Percentiles rank a stretch among this genome's conserved stretches.
These are phyloP conservation scores for Allacma fusca DNA, from an alignment of 2,888 invertebrate species.

Conservation along the genomic window DNA sequence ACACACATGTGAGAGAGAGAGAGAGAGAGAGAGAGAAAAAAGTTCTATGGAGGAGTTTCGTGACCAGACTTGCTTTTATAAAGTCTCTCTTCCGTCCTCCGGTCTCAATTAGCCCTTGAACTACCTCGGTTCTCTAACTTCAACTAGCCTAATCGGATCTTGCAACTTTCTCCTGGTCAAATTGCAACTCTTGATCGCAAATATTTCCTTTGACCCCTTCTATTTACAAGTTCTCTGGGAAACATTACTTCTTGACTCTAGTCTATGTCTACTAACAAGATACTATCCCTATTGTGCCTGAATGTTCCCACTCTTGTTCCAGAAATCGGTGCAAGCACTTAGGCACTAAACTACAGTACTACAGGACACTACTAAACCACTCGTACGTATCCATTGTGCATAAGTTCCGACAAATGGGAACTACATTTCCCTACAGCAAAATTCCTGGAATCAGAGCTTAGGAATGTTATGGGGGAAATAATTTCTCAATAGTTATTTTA, in stretches of 20 bases:
- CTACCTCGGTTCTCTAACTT: conserved; percentile 22
- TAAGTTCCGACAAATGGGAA: no score
- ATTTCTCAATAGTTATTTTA: no score
- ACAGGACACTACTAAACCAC: no score
- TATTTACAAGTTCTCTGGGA: background rate
- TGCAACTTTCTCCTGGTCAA: background rate
- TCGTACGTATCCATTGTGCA: no score
- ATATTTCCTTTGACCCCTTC: conserved; percentile 21
- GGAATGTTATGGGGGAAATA: no score
- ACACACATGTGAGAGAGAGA: no score
- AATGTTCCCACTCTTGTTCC: background rate
- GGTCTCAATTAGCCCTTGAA: conserved; percentile 19
- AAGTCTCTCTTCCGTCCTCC: conserved; percentile 14
- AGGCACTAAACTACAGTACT: no score
- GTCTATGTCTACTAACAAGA: no score
- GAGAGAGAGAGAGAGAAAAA: background rate
- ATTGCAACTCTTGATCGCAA: conserved; percentile 17
- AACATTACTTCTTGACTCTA: background rate
- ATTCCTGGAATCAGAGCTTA: no score
- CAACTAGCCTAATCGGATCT: conserved; percentile 17
- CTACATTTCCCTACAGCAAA: no score
- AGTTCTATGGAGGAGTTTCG: background rate
- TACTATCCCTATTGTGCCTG: background rate
- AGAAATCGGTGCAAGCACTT: background rate
- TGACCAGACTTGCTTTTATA: background rate